phyloP scores from a whole-genome alignment of 2,113 vertebrate genomes.

The Nothoprocta pentlandii region DNA sequence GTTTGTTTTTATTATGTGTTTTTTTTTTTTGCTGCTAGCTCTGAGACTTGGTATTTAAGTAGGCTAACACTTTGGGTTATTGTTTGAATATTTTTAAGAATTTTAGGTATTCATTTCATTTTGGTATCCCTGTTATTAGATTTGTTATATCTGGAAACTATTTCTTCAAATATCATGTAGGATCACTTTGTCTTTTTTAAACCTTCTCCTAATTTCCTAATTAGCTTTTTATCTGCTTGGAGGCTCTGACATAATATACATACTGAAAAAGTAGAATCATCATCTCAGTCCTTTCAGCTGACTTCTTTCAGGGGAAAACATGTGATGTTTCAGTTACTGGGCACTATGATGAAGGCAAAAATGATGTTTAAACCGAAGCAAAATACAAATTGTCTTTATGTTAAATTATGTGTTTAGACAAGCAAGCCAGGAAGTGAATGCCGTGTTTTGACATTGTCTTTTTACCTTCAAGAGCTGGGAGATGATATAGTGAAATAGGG shows the following conservation, averaged over 20 bases:
- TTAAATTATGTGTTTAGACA: not conserved
- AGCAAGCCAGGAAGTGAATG: not conserved
- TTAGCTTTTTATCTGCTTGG: not conserved
- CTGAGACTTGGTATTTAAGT: not conserved
- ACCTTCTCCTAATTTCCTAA: not conserved
- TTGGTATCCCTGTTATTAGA: accelerated
- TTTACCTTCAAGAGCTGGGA: not conserved
- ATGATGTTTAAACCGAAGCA: not conserved
- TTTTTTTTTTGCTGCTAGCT: not conserved
- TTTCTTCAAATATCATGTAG: not conserved
- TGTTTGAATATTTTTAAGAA: not conserved
- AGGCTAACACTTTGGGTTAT: not conserved
- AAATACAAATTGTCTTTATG: not conserved
- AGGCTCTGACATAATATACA: not conserved
- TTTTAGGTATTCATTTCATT: no score
- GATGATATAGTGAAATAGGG: accelerated
- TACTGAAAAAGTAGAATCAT: not conserved
- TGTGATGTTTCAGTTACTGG: not conserved
- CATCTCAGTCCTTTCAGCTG: not conserved
- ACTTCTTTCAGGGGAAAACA: not conserved
- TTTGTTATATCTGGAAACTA: not conserved
- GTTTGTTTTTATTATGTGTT: not conserved
- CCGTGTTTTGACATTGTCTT: not conserved
- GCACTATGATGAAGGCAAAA: not conserved
- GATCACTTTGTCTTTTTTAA: not conserved